Base-by-base conservation (phyloP, 2,113 vertebrate genomes). In the Clarias magur region DNA sequence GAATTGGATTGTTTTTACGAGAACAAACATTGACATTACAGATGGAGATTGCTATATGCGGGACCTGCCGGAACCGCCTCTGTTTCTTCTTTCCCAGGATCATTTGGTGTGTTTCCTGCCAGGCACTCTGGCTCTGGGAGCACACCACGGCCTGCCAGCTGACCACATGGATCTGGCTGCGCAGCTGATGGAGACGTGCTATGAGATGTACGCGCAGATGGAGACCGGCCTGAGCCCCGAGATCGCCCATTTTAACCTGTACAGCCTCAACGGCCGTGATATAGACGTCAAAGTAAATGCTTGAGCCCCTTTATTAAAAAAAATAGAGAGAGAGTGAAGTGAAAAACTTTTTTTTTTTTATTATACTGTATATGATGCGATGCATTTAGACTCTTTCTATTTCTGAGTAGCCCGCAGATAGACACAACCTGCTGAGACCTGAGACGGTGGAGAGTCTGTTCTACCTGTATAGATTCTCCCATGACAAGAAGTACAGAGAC, bases 71-170 rank as follows among this genome's bases (percentile, higher is more conserved):
- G 23, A 85, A 65, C n/a, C 53, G 42, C n/a, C 0, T 65, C 15
- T 80, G 30, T 79, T 25, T 82, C 3, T 59, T 30, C 17, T 57
- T 72, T 88, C 86, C 2, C 93, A 99, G 98, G 98, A 99, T 94
- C 98, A 99, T 93, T 93, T 99, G 90, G 98, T 99, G 86, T 99
- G 98, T 92, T 99, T 99, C 93, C 93, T 99, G 91, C 98, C 98
- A 0, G 98, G 98, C 15, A 98, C 97, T 0, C 92, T 99, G 92
- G 98, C 98, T 0, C 92, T 99, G 42, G 98, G 98, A 6, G 96
- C 94, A 83, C 97, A 99, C 92, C 96, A 97, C 0, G 97, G 97
- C 3, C 93, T 99, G 80, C 94, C 96, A 0, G 94, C 92, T 0
- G 96, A 97, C 84, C 98, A 99, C 89, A 97, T 99, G 98, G 95